Evolutionary conservation across 2,113 vertebrate genomes (phyloP).

Genomic region (Electrona antarctica): DNA sequence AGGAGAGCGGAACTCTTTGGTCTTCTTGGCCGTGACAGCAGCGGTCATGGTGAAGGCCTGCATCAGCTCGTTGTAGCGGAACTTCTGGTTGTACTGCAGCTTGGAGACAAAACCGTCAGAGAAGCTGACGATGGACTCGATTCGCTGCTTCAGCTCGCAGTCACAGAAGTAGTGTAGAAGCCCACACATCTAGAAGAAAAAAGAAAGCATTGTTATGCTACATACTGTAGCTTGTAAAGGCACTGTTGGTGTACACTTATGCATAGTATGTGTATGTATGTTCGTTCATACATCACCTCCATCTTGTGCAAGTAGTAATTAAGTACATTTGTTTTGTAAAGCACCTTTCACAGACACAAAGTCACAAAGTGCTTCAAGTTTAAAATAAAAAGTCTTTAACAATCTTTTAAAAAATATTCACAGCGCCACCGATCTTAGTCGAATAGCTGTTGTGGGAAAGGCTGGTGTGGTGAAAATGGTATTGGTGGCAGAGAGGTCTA

Average conservation of each 20-base stretch:
- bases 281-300: too few relatives aligned
- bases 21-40: conserved; percentile 94
- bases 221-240: background rate
- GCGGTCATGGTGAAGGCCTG: conserved; percentile 96
- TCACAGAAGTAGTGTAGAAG: conserved; percentile 97
- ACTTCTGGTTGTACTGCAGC: conserved; percentile 96
- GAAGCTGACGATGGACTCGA: conserved; percentile 94
- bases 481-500: too few relatives aligned
- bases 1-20: conserved; percentile 95
- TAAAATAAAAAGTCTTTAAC: too few relatives aligned
- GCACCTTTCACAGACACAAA: too few relatives aligned
- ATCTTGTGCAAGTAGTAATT: too few relatives aligned
- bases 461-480: too few relatives aligned
- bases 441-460: too few relatives aligned
- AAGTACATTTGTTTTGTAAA: too few relatives aligned
- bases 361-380: too few relatives aligned
- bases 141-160: conserved; percentile 94
- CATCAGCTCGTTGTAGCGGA: conserved; percentile 96
- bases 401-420: too few relatives aligned
- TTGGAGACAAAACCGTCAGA: conserved; percentile 93
- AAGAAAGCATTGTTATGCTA: background rate
- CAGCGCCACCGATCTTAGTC: too few relatives aligned
- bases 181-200: conserved; percentile 89
- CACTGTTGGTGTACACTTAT: background rate
- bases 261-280: too few relatives aligned